phyloP scores from a whole-genome alignment of 2,888 invertebrate genomes.

The Bellardia bayeri region DNA sequence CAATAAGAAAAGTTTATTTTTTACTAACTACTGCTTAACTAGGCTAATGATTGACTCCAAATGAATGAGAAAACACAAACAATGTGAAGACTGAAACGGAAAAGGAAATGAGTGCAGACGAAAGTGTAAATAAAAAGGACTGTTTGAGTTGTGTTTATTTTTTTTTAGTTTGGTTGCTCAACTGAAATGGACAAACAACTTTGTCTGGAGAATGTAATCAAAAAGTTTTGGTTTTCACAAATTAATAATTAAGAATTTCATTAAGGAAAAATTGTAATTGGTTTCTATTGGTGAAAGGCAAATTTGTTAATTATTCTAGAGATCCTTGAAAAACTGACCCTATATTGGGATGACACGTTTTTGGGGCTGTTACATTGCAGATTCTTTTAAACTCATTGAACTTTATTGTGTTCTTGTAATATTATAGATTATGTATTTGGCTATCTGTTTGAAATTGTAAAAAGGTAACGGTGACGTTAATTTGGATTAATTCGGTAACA shows the following conservation, averaged over 20 bases:
- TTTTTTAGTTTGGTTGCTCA: background rate
- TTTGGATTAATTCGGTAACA: too few relatives aligned
- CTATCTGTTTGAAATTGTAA: too few relatives aligned
- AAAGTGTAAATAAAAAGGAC: slow-evolving; percentile 44
- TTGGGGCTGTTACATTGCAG: too few relatives aligned
- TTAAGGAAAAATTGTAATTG: slow-evolving; percentile 10
- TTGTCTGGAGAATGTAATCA: slow-evolving; percentile 26
- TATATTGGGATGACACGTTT: background rate
- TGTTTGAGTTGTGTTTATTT: slow-evolving; percentile 36
- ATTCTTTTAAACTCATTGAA: too few relatives aligned
- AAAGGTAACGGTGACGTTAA: too few relatives aligned
- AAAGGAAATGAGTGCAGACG: slow-evolving; percentile 50
- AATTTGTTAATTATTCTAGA: background rate
- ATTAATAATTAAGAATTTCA: slow-evolving; percentile 34
- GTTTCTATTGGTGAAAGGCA: slow-evolving; percentile 6
- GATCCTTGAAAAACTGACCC: background rate
- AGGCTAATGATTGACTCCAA: slow-evolving; percentile 65
- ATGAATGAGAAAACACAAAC: slow-evolving; percentile 27
- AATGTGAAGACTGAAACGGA: slow-evolving; percentile 12
- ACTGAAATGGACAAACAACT: slow-evolving; percentile 31
- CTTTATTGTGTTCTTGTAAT: too few relatives aligned
- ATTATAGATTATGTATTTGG: too few relatives aligned
- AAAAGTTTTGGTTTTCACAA: slow-evolving; percentile 61
- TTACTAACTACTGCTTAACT: slow-evolving; percentile 62
- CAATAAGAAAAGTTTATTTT: slow-evolving; percentile 38